phyloP scores from a whole-genome alignment of 1,140 invertebrate species.

The Drosophila arawakana region DNA sequence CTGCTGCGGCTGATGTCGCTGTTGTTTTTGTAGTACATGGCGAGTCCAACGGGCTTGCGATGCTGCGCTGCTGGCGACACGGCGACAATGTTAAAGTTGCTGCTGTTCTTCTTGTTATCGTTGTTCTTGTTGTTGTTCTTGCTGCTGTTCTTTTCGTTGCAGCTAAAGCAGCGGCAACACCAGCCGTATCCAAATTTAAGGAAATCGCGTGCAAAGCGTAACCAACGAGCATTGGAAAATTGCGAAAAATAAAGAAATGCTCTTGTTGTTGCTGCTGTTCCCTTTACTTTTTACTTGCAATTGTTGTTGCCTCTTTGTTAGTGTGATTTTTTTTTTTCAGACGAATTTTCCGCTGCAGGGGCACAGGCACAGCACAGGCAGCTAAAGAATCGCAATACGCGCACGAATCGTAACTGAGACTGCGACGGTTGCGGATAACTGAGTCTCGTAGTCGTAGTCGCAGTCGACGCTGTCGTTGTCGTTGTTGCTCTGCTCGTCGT shows the following conservation, averaged over 20 bases:
- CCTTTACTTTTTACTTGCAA: slow-evolving; percentile 13
- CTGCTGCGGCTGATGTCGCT: slow-evolving; percentile 29
- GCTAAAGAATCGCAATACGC: slow-evolving; percentile 66
- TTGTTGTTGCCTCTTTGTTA: slow-evolving; percentile 34
- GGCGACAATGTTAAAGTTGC: slow-evolving; percentile 72
- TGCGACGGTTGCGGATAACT: slow-evolving; percentile 28
- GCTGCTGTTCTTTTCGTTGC: slow-evolving; percentile 39
- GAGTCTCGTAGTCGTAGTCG: slow-evolving; percentile 31
- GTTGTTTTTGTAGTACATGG: slow-evolving; percentile 67
- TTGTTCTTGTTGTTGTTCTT: slow-evolving; percentile 32
- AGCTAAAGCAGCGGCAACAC: slow-evolving; percentile 17
- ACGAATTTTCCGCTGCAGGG: slow-evolving; percentile 70
- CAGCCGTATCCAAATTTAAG: slow-evolving; percentile 54
- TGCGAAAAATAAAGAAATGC: slow-evolving; percentile 29
- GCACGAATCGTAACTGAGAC: slow-evolving; percentile 78
- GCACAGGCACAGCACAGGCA: slow-evolving; percentile 28
- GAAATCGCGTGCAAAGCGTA: slow-evolving; percentile 71
- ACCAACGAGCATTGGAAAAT: slow-evolving; percentile 73
- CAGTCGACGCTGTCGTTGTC: slow-evolving; percentile 26
- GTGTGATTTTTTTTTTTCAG: slow-evolving; percentile 68
- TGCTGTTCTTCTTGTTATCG: slow-evolving; percentile 40
- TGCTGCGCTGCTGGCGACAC: slow-evolving; percentile 65
- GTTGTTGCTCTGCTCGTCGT: slow-evolving; percentile 36
- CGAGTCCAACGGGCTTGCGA: slow-evolving; percentile 54
- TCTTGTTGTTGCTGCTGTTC: slow-evolving; percentile 10